Evolutionary conservation across 2,888 invertebrate genomes (phyloP), one percentile per base, ranked within the genome.

Genomic region (Leptopterna dolabrata): DNA sequence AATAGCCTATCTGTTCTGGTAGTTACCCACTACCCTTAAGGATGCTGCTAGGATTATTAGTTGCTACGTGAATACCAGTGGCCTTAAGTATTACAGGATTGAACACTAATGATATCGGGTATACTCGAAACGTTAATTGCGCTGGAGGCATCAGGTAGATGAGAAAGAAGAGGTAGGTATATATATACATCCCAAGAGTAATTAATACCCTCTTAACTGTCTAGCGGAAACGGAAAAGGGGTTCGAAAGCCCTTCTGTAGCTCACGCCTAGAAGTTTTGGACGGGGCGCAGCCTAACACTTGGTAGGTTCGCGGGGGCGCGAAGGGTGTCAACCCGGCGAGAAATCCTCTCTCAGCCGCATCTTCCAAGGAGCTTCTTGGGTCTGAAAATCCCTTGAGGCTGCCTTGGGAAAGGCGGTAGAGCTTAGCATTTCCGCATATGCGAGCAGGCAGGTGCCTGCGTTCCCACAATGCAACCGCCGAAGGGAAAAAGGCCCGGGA

Each of bases 341-440:
- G 63, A 63, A 63, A 63, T 63, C 63, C 63, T 63, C 63, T 63
- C 63, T 63, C 63, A 63, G 63, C 63, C 19, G 63, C 63, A 9
- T 19, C 27, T 63, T 63, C 63, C 13, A 4, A 11, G 24, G 27
- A 63, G 63, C 63, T 19, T 55, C 63, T 19, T 9, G 19, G n/a
- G 55, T 24, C 19, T 19, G 19, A 19, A 63, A 63, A 63, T 63
- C 63, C 63, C 63, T 63, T 24, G 19, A 63, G 63, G 63, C 63
- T 27, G 11, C 24, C 63, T 24, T 9, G 63, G 63, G 19, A 63
- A 63, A 63, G 78, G 19, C 43, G 73, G 51, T 11, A 78, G 55
- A 82, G 87, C 87, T 83, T 87, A 87, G 87, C 76, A 78, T 87
- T 87, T 87, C 87, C 87, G 87, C 87, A 87, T 87, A 87, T 82